phyloP scores from a whole-genome alignment of 2,113 vertebrate species.

The Actenoides hombroni region DNA sequence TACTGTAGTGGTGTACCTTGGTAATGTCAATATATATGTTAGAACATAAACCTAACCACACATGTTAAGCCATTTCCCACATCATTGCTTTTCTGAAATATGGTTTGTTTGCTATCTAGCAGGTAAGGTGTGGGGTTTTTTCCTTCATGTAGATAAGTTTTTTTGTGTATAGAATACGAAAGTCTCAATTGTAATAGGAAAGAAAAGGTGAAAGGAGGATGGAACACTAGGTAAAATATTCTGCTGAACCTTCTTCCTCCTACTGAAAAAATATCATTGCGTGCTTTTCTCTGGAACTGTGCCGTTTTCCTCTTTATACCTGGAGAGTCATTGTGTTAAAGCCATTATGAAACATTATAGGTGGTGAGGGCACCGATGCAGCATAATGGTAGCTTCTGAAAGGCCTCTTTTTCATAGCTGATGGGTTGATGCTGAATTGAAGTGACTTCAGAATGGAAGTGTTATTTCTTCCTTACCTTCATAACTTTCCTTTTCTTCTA shows the following conservation, averaged over 20 bases:
- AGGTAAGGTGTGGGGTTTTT: not conserved
- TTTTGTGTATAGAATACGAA: not conserved
- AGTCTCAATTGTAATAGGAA: not conserved
- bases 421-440: not conserved
- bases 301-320: not conserved
- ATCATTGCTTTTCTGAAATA: not conserved
- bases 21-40: not conserved
- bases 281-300: not conserved
- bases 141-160: not conserved
- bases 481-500: not conserved
- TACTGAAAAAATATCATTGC: not conserved
- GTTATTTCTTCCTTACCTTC: not conserved
- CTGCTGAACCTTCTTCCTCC: not conserved
- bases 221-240: not conserved
- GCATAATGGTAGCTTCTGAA: not conserved
- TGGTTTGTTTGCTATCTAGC: not conserved
- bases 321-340: not conserved
- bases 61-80: not conserved
- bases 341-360: not conserved
- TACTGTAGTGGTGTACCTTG: accelerated
- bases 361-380: not conserved
- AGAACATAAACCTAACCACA: not conserved
- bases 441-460: not conserved
- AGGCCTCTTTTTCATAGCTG: not conserved
- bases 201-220: not conserved